Evolutionary conservation across 2,888 invertebrate genomes (phyloP), one percentile per base, ranked within the genome.

Genomic region (Latrodectus hesperus): DNA sequence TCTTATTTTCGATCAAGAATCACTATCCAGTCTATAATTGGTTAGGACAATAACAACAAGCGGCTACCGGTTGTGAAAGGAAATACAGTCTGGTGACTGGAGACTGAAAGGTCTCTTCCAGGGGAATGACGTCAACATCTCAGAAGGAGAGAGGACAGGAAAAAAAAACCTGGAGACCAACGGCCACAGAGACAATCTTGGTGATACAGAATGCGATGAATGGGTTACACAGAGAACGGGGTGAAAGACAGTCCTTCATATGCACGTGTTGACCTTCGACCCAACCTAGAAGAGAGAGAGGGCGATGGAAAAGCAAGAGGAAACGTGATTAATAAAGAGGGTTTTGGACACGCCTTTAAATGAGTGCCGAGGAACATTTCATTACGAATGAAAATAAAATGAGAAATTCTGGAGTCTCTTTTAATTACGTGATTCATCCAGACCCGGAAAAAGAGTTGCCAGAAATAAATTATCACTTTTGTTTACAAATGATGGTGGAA

Each of bases 81-180:
- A 60, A 60, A 60, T 11, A 60, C 60, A 60, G 60, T 60, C n/a
- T n/a, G 5, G 16, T 16, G 60, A 10, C 22, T 67, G 74, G 67
- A 73, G 73, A 81, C 73, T 71, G 38, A 68, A 51, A 60, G 26
- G 60, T 72, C 60, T 80, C 26, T 72, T 12, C 72, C 64, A 55
- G 16, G 17, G 22, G 38, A 49, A 64, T 81, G 81, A 81, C 81
- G 81, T 81, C 81, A 81, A 73, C 51, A 53, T 60, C 60, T 16
- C 60, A n/a, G 14, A 12, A 60, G 60, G n/a, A 60, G n/a, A 16
- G 16, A 60, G 60, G 16, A 60, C n/a, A 60, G 60, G 16, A 60
- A 60, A 60, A 60, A n/a, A 16, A 60, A 60, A 9, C 60, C 6
- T 6, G 38, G 6, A 11, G 10, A 6, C 60, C 9, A 60, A 9